These are phyloP conservation scores for Pipa parva DNA, from an alignment of 2,113 vertebrate genomes.

Conservation along the genomic window DNA sequence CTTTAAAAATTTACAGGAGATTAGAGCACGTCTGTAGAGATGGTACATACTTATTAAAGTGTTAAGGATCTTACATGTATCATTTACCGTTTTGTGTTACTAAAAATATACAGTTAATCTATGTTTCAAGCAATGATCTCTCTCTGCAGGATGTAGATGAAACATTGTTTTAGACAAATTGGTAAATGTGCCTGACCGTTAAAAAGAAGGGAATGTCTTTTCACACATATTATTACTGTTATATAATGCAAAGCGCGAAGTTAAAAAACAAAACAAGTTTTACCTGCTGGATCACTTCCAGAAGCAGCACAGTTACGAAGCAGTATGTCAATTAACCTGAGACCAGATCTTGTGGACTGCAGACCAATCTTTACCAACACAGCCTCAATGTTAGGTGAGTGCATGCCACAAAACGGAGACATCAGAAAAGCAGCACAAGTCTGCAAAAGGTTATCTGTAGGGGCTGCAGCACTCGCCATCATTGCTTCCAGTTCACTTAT, in stretches of 20 bases:
- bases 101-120: too few relatives aligned
- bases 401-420: conserved; percentile 98
- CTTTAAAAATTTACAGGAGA: too few relatives aligned
- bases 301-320: conserved; percentile 94
- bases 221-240: too few relatives aligned
- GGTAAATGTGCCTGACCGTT: too few relatives aligned
- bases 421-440: conserved; percentile 94
- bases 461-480: conserved; percentile 96
- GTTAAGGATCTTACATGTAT: too few relatives aligned
- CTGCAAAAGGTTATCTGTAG: conserved; percentile 93
- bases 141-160: too few relatives aligned
- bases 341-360: conserved; percentile 91
- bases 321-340: conserved; percentile 95
- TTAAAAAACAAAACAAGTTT: conserved; percentile 29
- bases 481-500: conserved; percentile 93
- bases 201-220: too few relatives aligned
- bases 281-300: conserved; percentile 92
- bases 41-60: too few relatives aligned
- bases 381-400: conserved; percentile 96
- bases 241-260: background rate
- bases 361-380: conserved; percentile 96
- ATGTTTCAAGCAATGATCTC: too few relatives aligned
- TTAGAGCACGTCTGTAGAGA: too few relatives aligned
- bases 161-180: too few relatives aligned
- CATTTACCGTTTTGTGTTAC: background rate